A percentile compares a stretch with the other conserved stretches of the same genome.
These are phyloP conservation scores for Oligia latruncula DNA, from an alignment of 2,888 invertebrate genomes.

Conservation along the genomic window DNA sequence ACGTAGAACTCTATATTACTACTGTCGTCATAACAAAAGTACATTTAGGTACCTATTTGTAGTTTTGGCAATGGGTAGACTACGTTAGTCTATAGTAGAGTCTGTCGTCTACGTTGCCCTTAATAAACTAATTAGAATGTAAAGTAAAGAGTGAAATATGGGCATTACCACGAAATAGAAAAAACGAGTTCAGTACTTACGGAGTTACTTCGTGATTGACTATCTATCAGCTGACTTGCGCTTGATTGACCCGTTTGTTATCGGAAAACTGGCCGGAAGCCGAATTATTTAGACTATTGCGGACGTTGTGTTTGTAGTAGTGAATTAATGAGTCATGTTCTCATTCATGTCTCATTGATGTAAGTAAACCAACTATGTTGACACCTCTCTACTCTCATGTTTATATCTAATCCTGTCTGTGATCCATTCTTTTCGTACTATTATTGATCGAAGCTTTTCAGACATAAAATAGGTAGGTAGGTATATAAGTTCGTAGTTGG, in stretches of 20 bases:
- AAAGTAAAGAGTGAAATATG: not conserved
- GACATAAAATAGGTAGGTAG: not conserved
- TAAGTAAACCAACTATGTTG: constrained; percentile 16
- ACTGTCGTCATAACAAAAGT: not conserved
- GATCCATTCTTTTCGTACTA: not conserved
- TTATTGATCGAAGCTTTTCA: not conserved
- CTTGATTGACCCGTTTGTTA: constrained; percentile 34
- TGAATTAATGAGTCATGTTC: constrained; percentile 41
- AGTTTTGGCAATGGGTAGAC: not conserved
- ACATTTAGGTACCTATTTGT: not conserved
- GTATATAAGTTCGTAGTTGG: not conserved
- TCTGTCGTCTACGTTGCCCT: not conserved
- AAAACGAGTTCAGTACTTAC: constrained; percentile 8
- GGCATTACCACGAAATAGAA: too few species aligned
- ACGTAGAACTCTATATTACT: not conserved
- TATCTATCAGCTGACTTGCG: constrained; percentile 37
- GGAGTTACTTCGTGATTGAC: constrained; percentile 24
- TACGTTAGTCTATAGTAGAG: not conserved
- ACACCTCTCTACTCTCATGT: not conserved
- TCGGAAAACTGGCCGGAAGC: constrained; percentile 43
- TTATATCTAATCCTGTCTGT: not conserved
- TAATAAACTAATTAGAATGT: not conserved
- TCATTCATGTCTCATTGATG: constrained; percentile 35
- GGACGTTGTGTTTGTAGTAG: constrained; percentile 32
- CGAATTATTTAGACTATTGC: constrained; percentile 49